Base-by-base conservation (phyloP, 2,113 vertebrate genomes). In the Cynopterus brachyotis region DNA sequence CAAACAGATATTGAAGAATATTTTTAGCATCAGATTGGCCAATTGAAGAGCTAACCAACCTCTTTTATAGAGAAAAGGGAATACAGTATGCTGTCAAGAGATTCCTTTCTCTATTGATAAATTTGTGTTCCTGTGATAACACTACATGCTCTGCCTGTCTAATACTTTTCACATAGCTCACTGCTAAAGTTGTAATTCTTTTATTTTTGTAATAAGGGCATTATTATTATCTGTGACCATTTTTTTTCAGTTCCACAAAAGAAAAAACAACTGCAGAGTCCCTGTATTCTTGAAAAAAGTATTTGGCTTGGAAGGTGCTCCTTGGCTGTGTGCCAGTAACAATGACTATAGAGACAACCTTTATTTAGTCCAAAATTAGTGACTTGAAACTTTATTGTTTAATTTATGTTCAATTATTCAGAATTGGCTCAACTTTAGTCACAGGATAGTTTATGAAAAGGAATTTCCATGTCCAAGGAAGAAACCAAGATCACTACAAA, bases 251-350 rank as follows among this genome's bases (percentile, higher is more conserved):
- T 91, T 64, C 30, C 4, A 2, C 45, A 28, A 67, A 47, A 93
- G 47, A 92, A 85, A 11, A 89, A 82, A 95, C 22, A 92, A 72
- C 66, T 57, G 47, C 11, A 15, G 3, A 37, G 45, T 10, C 32
- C 9, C 70, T 73, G 2, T 30, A 45, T 93, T 79, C 70, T 53
- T 81, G 6, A 3, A 53, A 80, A 80, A 87, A n/a, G 26, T 55
- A 67, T 78, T 93, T 96, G 87, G 89, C 55, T 42, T 70, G 67
- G 57, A 94, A 92, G 96, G 89, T 78, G 28, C 50, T 59, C 82
- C 19, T 50, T 78, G 84, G 32, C 53, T 40, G 2, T 26, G 12
- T 47, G 76, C 73, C 82, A 82, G 1, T 47, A 75, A 59, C 45
- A 30, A 12, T 22, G 87, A 32, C 17, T 40, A 32, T 4, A 50